Conservation (phyloP, 1,140 invertebrate species). For the Trachymyrmex septentrionalis region DNA sequence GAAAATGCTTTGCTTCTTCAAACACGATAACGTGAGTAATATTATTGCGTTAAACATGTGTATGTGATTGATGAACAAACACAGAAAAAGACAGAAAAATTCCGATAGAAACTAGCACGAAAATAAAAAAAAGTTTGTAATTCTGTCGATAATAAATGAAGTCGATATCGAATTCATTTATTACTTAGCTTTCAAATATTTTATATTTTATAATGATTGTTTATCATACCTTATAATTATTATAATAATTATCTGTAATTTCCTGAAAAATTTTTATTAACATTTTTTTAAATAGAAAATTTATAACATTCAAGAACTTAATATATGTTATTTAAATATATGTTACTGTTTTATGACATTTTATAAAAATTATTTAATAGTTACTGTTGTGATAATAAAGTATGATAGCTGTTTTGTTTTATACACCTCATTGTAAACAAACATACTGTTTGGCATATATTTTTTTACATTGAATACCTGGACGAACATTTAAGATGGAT, state of each 20-base stretch:
- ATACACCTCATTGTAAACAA: not conserved
- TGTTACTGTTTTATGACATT: not conserved
- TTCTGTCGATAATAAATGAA: not conserved
- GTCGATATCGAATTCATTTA: not conserved
- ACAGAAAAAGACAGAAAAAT: constrained; percentile 7
- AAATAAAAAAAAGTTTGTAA: not conserved
- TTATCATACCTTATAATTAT: not conserved
- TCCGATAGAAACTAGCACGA: not conserved
- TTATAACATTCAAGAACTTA: not conserved
- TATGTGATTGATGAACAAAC: constrained; percentile 19
- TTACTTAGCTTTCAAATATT: not conserved
- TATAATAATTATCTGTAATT: not conserved
- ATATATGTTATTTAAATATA: not conserved
- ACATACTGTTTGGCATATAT: not conserved
- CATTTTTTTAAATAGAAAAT: not conserved
- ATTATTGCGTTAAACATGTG: constrained; percentile 23
- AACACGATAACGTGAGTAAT: constrained; percentile 98
- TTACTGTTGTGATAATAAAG: not conserved
- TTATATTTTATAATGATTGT: not conserved
- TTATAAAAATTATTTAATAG: not conserved
- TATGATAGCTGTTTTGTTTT: not conserved
- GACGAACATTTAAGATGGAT: constrained; percentile 14
- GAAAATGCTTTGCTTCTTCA: constrained; percentile 99
- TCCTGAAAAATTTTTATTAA: not conserved
- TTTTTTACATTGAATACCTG: constrained; percentile 7